A percentile compares a stretch with the other conserved stretches of the same genome.
phyloP scores from a whole-genome alignment of 2,888 invertebrate species.

The Cosmia pyralina region DNA sequence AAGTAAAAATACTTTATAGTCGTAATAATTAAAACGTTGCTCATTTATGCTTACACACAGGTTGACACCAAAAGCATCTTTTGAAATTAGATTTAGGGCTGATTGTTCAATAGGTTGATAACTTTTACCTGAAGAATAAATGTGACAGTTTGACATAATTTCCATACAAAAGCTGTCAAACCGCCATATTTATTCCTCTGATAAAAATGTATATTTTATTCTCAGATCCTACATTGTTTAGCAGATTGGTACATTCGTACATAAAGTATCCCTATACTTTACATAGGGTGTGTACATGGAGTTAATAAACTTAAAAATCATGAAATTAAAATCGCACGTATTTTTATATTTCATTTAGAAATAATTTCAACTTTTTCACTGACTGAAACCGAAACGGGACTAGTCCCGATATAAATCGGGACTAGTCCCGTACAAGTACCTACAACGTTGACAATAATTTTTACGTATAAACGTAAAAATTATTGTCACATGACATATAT shows the following conservation, averaged over 20 bases:
- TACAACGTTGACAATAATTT: too few relatives aligned
- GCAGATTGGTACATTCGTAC: not conserved
- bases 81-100: not conserved
- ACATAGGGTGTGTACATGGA: not conserved
- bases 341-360: not conserved
- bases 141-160: too few relatives aligned
- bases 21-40: not conserved
- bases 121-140: too few relatives aligned
- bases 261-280: too few relatives aligned
- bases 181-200: too few relatives aligned
- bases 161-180: too few relatives aligned
- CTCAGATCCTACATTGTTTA: too few relatives aligned
- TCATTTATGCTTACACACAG: too few relatives aligned
- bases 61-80: not conserved
- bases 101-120: too few relatives aligned
- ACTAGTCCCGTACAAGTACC: too few relatives aligned
- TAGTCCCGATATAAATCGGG: conserved; percentile 4
- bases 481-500: conserved; percentile 1
- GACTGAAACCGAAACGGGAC: not conserved
- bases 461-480: not conserved
- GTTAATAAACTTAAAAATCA: not conserved
- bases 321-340: too few relatives aligned
- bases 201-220: not conserved
- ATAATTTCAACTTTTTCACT: not conserved
- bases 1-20: not conserved